These are phyloP conservation scores for Orycteropus afer DNA, from an alignment of 2,113 vertebrate genomes.

Conservation along the genomic window DNA sequence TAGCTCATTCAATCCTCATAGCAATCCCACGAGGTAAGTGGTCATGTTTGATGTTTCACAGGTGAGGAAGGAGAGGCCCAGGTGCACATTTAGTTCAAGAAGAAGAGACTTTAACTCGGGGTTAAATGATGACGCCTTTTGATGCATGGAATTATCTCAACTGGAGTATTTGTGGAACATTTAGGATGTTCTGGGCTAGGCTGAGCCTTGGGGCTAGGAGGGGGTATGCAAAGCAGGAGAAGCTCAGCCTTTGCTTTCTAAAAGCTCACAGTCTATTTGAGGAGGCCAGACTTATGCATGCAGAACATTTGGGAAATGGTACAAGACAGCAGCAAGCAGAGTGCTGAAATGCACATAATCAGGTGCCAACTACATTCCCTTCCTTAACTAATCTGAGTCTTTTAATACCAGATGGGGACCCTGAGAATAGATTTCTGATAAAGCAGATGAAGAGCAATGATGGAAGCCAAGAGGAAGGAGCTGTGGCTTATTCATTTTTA, in stretches of 20 bases:
- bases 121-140: background rate
- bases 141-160: background rate
- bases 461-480: background rate
- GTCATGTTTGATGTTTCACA: background rate
- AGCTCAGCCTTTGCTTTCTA: conserved; percentile 35
- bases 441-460: conserved; percentile 61
- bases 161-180: background rate
- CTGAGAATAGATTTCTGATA: conserved; percentile 71
- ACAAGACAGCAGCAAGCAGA: conserved; percentile 58
- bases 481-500: background rate
- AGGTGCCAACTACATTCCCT: conserved; percentile 70
- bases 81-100: background rate
- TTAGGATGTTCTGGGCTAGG: background rate
- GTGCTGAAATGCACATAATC: conserved; percentile 62
- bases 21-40: background rate
- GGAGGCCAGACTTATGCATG: conserved; percentile 58
- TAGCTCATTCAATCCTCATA: background rate
- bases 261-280: conserved; percentile 50
- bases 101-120: background rate
- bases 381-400: conserved; percentile 69
- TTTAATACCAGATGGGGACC: conserved; percentile 76
- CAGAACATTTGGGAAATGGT: conserved; percentile 69
- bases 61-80: background rate
- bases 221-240: background rate
- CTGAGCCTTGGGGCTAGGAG: background rate